Conservation (phyloP, 2,113 vertebrate genomes). For the Kryptolebias marmoratus region DNA sequence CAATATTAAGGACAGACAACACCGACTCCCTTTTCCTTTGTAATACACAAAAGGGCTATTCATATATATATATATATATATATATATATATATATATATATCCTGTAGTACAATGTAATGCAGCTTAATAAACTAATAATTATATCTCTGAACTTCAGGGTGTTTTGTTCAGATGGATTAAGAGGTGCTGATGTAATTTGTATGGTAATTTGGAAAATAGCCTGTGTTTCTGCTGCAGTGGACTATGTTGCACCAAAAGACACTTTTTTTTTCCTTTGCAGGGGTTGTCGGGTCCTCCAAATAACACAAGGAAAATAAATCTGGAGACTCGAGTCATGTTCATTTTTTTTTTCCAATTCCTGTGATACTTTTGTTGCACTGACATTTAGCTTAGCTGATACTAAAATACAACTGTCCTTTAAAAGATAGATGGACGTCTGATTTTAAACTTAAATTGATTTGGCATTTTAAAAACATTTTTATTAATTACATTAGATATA, state of each 20-base stretch:
- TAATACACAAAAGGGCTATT: not conserved
- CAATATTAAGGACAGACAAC: not conserved
- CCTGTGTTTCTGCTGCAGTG: constrained; percentile 19
- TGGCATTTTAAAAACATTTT: not conserved
- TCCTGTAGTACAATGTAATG: not conserved
- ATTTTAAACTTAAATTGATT: not conserved
- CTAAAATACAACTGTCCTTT: not conserved
- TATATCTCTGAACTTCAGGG: not conserved
- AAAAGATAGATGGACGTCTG: not conserved
- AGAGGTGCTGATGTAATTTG: constrained; percentile 20
- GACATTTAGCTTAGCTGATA: not conserved
- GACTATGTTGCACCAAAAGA: constrained; percentile 35
- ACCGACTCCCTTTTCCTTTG: not conserved
- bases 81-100: not conserved
- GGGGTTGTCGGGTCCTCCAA: not conserved
- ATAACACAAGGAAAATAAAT: constrained; percentile 1
- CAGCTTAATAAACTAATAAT: not conserved
- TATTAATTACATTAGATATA: not conserved
- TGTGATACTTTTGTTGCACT: not conserved
- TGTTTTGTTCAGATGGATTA: constrained; percentile 5
- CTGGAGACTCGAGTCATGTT: constrained; percentile 5
- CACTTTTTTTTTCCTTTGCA: constrained; percentile 5
- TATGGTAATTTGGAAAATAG: constrained; percentile 4
- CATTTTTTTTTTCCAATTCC: not conserved
- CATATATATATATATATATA: not conserved